Base-by-base conservation (phyloP, 2,888 invertebrate genomes). In the Rhagium mordax region DNA sequence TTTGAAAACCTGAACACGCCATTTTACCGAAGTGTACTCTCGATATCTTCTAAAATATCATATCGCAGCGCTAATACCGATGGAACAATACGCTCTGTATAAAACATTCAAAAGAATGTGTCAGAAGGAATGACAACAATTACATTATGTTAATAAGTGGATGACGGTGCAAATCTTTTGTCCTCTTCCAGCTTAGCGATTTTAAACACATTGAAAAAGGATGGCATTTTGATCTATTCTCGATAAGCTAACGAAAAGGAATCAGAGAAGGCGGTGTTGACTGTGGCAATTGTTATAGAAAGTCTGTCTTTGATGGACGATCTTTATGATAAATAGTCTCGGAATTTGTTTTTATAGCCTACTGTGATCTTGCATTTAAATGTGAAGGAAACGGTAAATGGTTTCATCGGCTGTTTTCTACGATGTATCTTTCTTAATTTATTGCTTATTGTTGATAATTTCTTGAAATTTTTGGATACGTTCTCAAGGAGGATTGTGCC, bases 41-140 rank as follows among this genome's bases (percentile, higher is more conserved):
- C 71, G 71, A 71, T 66, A 65, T 65, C 59, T 66, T 27, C 24
- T 53, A 66, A 66, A 66, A 66, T 66, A 66, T 66, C 66, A 55
- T 41, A 57, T 33, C 57, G 51, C 24, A 18, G 33, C 33, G 41
- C 70, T 41, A 57, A 27, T 61, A 60, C 68, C 68, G 59, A 64
- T 62, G 68, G 68, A 72, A 72, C 72, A 61, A 72, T 71, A 59
- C 71, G 49, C 27, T 41, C 71, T 18, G 68, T 62, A 68, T 68
- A 71, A 70, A 75, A 75, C 74, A 75, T 75, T 71, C 75, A 73
- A 72, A 76, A 76, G 82, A 81, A 82, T 83, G 81, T 83, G 83
- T 83, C 82, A 81, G 81, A 77, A 79, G 79, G 82, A 84, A 84
- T 84, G 84, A 85, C 84, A 85, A 83, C 84, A 83, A 85, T 85